phyloP scores from a whole-genome alignment of 2,113 vertebrate genomes.

The Sylvietta virens region DNA sequence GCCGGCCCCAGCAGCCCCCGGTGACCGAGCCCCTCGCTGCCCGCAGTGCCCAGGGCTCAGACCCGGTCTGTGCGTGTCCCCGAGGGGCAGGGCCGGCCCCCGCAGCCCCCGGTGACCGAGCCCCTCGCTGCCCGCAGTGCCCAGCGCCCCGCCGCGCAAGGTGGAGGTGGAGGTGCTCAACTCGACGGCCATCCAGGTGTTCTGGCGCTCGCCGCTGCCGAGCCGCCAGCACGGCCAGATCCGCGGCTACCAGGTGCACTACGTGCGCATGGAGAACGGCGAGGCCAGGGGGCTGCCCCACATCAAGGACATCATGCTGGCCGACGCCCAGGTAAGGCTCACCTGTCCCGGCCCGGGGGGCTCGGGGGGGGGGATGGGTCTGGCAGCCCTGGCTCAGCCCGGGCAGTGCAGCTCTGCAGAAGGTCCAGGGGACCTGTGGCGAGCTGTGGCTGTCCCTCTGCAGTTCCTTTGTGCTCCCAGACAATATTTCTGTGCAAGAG shows the following conservation, averaged over 20 bases:
- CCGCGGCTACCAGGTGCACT: conserved; percentile 98
- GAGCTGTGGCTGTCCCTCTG: neutral
- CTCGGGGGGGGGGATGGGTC: too few species aligned
- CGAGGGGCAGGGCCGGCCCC: neutral
- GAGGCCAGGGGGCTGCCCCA: conserved; percentile 91
- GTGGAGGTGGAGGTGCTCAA: conserved; percentile 96
- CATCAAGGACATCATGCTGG: conserved; percentile 97
- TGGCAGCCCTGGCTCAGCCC: neutral
- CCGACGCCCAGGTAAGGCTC: conserved; percentile 89
- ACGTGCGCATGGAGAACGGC: conserved; percentile 91
- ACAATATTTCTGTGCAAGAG: neutral
- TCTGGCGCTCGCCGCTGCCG: conserved; percentile 90
- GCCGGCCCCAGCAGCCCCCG: too few species aligned
- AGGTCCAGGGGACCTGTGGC: neutral
- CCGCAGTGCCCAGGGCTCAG: neutral
- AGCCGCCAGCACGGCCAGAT: conserved; percentile 95
- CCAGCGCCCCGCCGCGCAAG: conserved; percentile 90
- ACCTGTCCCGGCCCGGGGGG: accelerated
- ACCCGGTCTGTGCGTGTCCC: too few species aligned
- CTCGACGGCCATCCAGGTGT: conserved; percentile 91
- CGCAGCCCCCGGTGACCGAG: accelerated
- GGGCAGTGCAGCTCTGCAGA: accelerated
- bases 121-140: conserved; percentile 73
- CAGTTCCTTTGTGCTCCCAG: neutral
- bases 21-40: too few species aligned